A percentile compares a stretch with the other conserved stretches of the same genome.
Evolutionary conservation across 92 coral and sea anemone species (phyloP).

Genomic region (Palythoa heliodiscus): DNA sequence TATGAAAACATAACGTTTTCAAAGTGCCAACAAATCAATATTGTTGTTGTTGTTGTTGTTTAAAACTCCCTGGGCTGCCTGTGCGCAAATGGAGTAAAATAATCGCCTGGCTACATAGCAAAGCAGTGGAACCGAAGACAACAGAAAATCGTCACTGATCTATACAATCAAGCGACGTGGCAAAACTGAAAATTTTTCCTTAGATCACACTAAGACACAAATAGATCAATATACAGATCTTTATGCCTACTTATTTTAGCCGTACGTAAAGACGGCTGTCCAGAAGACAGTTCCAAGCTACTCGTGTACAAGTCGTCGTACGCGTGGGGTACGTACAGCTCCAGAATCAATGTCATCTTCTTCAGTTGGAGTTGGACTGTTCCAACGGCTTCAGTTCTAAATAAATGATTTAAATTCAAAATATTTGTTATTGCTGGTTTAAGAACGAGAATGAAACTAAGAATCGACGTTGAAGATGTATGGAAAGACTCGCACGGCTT

Average conservation of each 20-base stretch:
- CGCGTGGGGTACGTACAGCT: neutral
- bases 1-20: too few relatives aligned
- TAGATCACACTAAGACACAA: neutral
- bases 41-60: too few relatives aligned
- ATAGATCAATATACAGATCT: neutral
- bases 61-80: too few relatives aligned
- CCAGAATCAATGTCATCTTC: neutral
- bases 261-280: neutral
- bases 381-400: neutral
- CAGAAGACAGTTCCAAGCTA: neutral
- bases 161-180: neutral
- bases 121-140: neutral
- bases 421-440: neutral
- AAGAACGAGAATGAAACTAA: slow-evolving; percentile 24
- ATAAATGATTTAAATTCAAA: neutral
- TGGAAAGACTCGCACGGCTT: slow-evolving; percentile 49
- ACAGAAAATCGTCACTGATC: neutral
- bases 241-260: neutral
- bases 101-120: slow-evolving; percentile 22
- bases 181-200: neutral
- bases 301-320: neutral
- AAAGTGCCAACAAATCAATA: too few relatives aligned
- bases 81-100: neutral
- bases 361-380: neutral
- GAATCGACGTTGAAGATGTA: slow-evolving; percentile 43